Conservation (phyloP, 1,140 invertebrate species). For the Bemisia tabaci region DNA sequence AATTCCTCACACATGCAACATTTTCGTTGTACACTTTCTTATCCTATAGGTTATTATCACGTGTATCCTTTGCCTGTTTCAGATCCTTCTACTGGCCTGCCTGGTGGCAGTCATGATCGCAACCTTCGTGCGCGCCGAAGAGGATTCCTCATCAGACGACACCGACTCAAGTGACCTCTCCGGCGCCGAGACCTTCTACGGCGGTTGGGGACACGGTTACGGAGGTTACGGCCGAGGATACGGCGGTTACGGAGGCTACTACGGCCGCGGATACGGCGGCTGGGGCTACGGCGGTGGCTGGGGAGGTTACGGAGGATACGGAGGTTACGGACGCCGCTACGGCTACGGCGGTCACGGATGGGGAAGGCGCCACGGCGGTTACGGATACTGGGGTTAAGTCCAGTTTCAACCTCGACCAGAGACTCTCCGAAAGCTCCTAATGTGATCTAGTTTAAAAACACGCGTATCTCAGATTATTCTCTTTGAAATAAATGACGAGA, state of each 20-base stretch:
- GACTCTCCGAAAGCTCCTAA: too few relatives aligned
- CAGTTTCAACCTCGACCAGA: too few relatives aligned
- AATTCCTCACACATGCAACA: too few relatives aligned
- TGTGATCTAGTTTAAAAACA: too few relatives aligned
- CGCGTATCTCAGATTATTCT: too few relatives aligned
- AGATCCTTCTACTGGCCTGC: background rate
- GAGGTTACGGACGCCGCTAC: too few relatives aligned
- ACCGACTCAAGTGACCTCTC: background rate
- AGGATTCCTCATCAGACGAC: too few relatives aligned
- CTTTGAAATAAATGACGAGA: too few relatives aligned
- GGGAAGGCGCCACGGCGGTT: background rate
- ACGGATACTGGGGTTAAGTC: too few relatives aligned
- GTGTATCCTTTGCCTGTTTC: too few relatives aligned
- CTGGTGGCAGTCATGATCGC: background rate
- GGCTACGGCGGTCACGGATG: background rate
- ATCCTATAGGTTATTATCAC: too few relatives aligned
- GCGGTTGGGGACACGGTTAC: background rate
- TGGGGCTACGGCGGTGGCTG: background rate
- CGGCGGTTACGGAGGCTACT: background rate
- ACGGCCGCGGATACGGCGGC: background rate
- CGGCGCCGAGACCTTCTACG: background rate
- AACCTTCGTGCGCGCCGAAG: background rate
- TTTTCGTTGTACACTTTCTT: too few relatives aligned
- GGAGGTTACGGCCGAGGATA: background rate
- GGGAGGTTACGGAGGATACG: background rate